Conservation (phyloP, 1,140 invertebrate genomes). For the Campodea augens region DNA sequence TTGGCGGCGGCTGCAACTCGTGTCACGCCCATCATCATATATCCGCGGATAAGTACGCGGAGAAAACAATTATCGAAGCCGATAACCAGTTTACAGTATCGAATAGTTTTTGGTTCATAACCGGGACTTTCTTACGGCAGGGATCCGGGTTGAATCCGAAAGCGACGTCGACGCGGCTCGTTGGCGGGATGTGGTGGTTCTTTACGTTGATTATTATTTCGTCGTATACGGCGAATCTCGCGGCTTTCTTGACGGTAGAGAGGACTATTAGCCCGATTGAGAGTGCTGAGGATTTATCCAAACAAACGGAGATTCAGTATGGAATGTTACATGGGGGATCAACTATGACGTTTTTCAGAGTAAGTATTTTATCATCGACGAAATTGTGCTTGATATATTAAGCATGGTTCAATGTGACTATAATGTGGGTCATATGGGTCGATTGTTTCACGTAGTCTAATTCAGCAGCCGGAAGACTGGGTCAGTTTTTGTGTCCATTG, state of each 20-base stretch:
- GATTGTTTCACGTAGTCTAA: too few species aligned
- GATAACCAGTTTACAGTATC: slow-evolving; percentile 36
- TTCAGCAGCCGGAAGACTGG: too few species aligned
- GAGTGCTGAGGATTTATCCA: slow-evolving; percentile 60
- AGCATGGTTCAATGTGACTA: too few species aligned
- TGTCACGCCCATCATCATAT: not conserved
- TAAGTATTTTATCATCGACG: slow-evolving; percentile 20
- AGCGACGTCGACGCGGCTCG: slow-evolving; percentile 47
- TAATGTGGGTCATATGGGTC: too few species aligned
- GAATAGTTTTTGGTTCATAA: slow-evolving; percentile 44
- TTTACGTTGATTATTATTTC: slow-evolving; percentile 75
- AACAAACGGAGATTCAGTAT: slow-evolving; percentile 63
- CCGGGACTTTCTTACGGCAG: slow-evolving; percentile 37
- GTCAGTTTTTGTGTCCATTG: too few species aligned
- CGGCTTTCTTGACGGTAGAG: slow-evolving; percentile 71
- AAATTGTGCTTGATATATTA: slow-evolving; percentile 6
- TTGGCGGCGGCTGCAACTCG: slow-evolving; percentile 26
- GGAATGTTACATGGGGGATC: slow-evolving; percentile 58
- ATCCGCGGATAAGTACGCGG: not conserved
- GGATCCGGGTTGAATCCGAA: slow-evolving; percentile 29
- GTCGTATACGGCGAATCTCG: slow-evolving; percentile 74
- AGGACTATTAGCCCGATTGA: slow-evolving; percentile 71
- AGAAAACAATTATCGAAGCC: slow-evolving; percentile 10
- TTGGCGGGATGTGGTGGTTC: slow-evolving; percentile 72
- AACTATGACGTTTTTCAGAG: slow-evolving; percentile 63